A percentile compares a stretch with the other conserved stretches of the same genome.
phyloP scores from a whole-genome alignment of 2,888 invertebrate species.

The Julus scandinavius region DNA sequence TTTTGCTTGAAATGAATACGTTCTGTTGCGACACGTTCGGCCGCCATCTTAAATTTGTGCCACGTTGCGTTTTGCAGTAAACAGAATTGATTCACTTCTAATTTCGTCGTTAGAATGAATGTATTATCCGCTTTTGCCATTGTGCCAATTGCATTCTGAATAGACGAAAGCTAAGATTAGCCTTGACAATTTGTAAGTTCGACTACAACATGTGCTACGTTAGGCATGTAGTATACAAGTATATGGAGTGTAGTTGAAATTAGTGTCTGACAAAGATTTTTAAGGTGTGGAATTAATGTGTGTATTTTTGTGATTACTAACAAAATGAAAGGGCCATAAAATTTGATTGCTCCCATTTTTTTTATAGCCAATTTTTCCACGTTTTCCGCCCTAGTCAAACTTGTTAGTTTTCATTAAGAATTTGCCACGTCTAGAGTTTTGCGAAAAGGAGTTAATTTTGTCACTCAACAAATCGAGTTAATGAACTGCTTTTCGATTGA shows the following conservation, averaged over 20 bases:
- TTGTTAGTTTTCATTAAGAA: background rate
- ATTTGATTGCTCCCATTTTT: background rate
- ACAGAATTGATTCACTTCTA: background rate
- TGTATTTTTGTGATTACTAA: background rate
- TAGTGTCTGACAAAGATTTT: background rate
- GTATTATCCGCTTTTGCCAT: background rate
- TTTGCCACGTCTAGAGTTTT: background rate
- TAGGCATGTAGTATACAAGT: too few relatives aligned
- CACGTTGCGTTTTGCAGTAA: background rate
- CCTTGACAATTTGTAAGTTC: background rate
- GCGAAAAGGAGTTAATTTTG: background rate
- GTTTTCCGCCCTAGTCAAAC: background rate
- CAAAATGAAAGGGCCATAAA: conserved; percentile 25
- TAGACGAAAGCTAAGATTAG: background rate
- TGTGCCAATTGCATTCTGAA: background rate
- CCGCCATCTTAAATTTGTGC: background rate
- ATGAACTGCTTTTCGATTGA: conserved; percentile 22
- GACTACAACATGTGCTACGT: background rate
- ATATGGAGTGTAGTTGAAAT: background rate
- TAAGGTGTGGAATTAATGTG: background rate
- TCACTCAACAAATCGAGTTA: background rate
- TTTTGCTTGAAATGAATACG: too few relatives aligned
- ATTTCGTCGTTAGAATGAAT: background rate
- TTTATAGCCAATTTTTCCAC: background rate
- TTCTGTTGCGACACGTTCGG: background rate